Evolutionary conservation across 2,888 invertebrate species (phyloP), one percentile per base, ranked within the genome.

Genomic region (Dynastes maya): DNA sequence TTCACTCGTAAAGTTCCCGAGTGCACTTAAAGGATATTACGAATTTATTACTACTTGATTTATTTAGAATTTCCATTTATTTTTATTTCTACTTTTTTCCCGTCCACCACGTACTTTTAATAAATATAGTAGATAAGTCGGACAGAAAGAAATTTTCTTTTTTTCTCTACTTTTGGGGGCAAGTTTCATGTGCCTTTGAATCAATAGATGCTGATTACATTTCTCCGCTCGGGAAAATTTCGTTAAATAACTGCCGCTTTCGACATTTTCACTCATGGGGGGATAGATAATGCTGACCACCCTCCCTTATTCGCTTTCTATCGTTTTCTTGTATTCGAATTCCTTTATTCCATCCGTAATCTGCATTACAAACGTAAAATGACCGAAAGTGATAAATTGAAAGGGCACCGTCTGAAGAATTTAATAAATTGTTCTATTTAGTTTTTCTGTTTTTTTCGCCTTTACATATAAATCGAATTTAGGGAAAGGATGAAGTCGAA

Each of bases 181-280:
- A 61, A 61, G 49, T 49, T 68, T 68, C 49, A 68, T 77, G 72
- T 71, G 67, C 70, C 76, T 78, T 77, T 80, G 80, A 80, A 78
- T 84, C 84, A 85, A 85, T 84, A 81, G 84, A 85, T 82, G 83
- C 85, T 86, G 86, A 87, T 87, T 87, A 86, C 85, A 85, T 86
- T 86, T 71, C 86, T 85, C 85, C 84, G 83, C 82, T 83, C 83
- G 83, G 82, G 83, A 83, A 82, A 81, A 81, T 80, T 83, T 85
- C 86, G 86, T 87, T 87, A 86, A 87, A 87, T 87, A 85, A 86
- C 86, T 83, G 85, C 86, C 86, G 82, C 80, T 79, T 85, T 86
- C 86, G 87, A 85, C 84, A 84, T 84, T 84, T 86, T 86, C 86
- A 84, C 85, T 78, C 77, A 64, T 74, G 67, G 78, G 78, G 79